Evolutionary conservation across 2,797 vertebrate genomes (phyloP).

Genomic region (Lophotriccus pileatus): DNA sequence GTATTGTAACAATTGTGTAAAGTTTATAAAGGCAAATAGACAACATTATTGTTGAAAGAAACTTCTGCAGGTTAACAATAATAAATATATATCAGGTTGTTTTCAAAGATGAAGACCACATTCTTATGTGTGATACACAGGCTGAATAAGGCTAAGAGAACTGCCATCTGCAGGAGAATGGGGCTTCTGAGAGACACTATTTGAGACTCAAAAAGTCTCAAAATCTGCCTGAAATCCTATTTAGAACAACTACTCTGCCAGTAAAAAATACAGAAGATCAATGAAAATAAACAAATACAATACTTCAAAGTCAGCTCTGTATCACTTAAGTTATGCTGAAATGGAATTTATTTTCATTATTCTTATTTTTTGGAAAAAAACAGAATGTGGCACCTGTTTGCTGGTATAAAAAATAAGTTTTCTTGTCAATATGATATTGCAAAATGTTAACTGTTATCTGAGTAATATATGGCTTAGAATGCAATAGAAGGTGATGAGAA

Average conservation of each 20-base stretch:
- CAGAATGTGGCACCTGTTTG: neutral
- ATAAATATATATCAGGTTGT: neutral
- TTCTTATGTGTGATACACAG: neutral
- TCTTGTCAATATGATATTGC: neutral
- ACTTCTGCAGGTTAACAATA: neutral
- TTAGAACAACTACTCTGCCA: neutral
- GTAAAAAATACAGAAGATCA: neutral
- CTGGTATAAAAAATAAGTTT: neutral
- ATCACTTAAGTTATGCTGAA: neutral
- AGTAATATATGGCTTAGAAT: neutral
- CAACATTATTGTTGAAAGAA: neutral
- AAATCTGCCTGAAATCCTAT: neutral
- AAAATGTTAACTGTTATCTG: neutral
- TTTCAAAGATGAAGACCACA: neutral
- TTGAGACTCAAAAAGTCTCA: neutral
- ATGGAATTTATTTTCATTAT: neutral
- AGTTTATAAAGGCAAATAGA: neutral
- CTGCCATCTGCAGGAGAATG: neutral
- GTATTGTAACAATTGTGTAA: neutral
- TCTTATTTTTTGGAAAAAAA: neutral
- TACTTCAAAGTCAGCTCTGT: neutral
- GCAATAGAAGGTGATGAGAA: neutral
- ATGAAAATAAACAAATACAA: neutral
- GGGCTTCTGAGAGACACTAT: neutral
- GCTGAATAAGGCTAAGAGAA: neutral